phyloP scores from a whole-genome alignment of 2,113 vertebrate species.

The Nesogale talazaci region DNA sequence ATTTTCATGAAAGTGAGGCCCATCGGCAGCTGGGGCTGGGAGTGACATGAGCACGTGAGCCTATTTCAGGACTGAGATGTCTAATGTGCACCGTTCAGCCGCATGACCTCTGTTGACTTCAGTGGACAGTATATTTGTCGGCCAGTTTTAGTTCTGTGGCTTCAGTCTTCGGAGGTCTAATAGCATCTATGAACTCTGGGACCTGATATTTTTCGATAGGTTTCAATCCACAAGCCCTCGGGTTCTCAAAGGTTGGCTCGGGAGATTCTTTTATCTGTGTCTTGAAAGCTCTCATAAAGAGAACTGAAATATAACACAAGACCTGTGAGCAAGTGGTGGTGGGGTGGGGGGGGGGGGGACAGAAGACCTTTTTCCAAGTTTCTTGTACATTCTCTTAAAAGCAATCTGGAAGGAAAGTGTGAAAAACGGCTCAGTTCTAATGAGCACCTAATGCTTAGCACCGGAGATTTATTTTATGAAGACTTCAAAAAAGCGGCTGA shows the following conservation, averaged over 20 bases:
- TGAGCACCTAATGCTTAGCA: slow-evolving; percentile 35
- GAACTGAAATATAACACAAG: slow-evolving; percentile 22
- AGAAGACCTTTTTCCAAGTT: slow-evolving; percentile 40
- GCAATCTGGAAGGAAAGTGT: slow-evolving; percentile 53
- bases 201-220: slow-evolving; percentile 3
- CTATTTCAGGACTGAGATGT: slow-evolving; percentile 67
- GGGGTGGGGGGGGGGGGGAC: not conserved
- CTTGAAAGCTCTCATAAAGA: slow-evolving; percentile 60
- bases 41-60: slow-evolving; percentile 52
- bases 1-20: slow-evolving; percentile 62
- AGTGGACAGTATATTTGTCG: slow-evolving; percentile 50
- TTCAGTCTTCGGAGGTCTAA: not conserved
- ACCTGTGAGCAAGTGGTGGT: too few relatives aligned
- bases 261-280: slow-evolving; percentile 45
- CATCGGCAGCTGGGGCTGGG: slow-evolving; percentile 58
- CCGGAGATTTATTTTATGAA: slow-evolving; percentile 47
- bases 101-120: slow-evolving; percentile 72
- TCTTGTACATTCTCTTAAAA: slow-evolving; percentile 43
- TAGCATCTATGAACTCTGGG: not conserved
- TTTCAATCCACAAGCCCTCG: slow-evolving; percentile 39
- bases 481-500: slow-evolving; percentile 24
- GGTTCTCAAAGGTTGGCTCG: slow-evolving; percentile 42
- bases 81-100: slow-evolving; percentile 70
- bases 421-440: slow-evolving; percentile 32
- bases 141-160: not conserved